These are phyloP conservation scores for Eubasilissa splendida DNA, from an alignment of 2,888 invertebrate species.

Conservation along the genomic window DNA sequence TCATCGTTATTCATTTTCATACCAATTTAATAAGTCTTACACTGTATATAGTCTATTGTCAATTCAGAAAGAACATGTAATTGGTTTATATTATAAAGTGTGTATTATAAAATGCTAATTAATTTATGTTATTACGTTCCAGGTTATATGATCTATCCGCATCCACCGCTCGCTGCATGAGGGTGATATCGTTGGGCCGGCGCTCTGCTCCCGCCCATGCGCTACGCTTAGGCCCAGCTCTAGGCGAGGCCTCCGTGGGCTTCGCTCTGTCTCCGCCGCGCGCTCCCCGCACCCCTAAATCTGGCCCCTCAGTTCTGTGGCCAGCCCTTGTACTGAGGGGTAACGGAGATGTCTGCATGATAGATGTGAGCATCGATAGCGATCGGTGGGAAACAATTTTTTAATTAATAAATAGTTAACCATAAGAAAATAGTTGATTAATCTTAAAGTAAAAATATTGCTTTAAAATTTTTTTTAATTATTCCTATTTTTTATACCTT, in stretches of 20 bases:
- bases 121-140: constrained; percentile 59
- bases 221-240: constrained; percentile 65
- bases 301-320: constrained; percentile 67
- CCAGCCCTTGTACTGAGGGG: constrained; percentile 86
- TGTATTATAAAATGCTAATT: too few species aligned
- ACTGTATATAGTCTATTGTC: too few species aligned
- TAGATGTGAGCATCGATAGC: constrained; percentile 64
- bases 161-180: constrained; percentile 5
- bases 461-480: too few species aligned
- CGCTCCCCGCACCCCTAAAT: constrained; percentile 4
- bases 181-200: constrained; percentile 37
- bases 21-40: too few species aligned
- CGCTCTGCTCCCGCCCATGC: constrained; percentile 59
- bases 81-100: too few species aligned
- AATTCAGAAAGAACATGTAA: too few species aligned
- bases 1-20: too few species aligned
- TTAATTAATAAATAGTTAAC: too few species aligned
- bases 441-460: too few species aligned
- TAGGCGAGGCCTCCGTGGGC: constrained; percentile 77
- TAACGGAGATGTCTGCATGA: constrained; percentile 85
- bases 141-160: constrained; percentile 68
- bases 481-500: background rate
- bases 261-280: constrained; percentile 77
- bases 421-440: too few species aligned
- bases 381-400: background rate